Percentiles rank a stretch among this genome's conserved stretches.
Conservation (phyloP, 92 coral and sea anemone species). For the Epizoanthus scotinus region DNA sequence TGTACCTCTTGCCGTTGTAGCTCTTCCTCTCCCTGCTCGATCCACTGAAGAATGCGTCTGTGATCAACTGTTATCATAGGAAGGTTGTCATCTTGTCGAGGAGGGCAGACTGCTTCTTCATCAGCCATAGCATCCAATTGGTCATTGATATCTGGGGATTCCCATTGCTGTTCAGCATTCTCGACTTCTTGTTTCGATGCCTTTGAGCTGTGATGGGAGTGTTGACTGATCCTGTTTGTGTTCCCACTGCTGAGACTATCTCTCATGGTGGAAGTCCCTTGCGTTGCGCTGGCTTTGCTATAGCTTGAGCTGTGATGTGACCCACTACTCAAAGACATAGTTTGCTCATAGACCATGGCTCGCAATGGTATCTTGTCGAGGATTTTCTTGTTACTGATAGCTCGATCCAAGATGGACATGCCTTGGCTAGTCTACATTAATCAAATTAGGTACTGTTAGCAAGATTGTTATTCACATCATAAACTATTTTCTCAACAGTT, state of each 20-base stretch:
- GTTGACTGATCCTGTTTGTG: slow-evolving; percentile 50
- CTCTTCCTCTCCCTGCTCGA: slow-evolving; percentile 81
- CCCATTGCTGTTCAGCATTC: slow-evolving; percentile 32
- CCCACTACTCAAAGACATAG: slow-evolving; percentile 37
- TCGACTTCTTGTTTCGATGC: slow-evolving; percentile 48
- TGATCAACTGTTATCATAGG: slow-evolving; percentile 77
- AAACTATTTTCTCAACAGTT: no score
- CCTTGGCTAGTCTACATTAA: slow-evolving; percentile 21
- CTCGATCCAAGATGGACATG: slow-evolving; percentile 79
- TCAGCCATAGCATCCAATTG: slow-evolving; percentile 51
- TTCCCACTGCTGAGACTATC: slow-evolving; percentile 67
- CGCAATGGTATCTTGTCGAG: slow-evolving; percentile 65
- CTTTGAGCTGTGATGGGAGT: slow-evolving; percentile 45
- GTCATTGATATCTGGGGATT: slow-evolving; percentile 34
- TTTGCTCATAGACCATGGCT: slow-evolving; percentile 64
- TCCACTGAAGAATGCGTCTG: slow-evolving; percentile 90
- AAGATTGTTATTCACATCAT: not conserved
- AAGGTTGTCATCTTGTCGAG: slow-evolving; percentile 56
- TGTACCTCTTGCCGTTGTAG: slow-evolving; percentile 52
- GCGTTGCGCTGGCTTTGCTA: slow-evolving; percentile 65
- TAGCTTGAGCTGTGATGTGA: slow-evolving; percentile 38
- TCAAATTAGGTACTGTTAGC: not conserved
- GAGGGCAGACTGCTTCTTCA: slow-evolving; percentile 49
- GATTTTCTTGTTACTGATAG: slow-evolving; percentile 71
- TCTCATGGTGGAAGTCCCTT: slow-evolving; percentile 51